Evolutionary conservation across 2,888 invertebrate species (phyloP), one percentile per base, ranked within the genome.

Genomic region (Neuroscelio doddi): DNA sequence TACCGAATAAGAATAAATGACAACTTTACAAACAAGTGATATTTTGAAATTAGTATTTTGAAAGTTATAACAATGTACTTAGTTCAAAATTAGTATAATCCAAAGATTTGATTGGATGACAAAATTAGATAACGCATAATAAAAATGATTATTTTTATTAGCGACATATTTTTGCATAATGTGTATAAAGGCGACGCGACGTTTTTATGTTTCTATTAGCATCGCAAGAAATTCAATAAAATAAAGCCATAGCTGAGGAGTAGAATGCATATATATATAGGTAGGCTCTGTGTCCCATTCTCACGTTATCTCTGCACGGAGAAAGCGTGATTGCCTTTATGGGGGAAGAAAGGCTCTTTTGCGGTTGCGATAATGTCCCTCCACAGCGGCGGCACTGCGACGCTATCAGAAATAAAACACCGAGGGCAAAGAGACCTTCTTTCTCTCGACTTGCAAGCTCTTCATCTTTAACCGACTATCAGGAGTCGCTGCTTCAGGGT

Each of bases 281-380:
- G 53, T 51, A 55, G 64, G 53, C 63, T 69, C 75, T 63, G 75
- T 77, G 78, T 78, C 77, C 76, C 79, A 78, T 80, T 78, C 76
- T 75, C 69, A 68, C 77, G 84, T 84, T 84, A 84, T 84, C 84
- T 83, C 76, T 76, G 76, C 71, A 68, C 77, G 81, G 78, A 80
- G 82, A 84, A 81, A 80, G 81, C 83, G 80, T 82, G 84, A 84
- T 84, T 84, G 83, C 83, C 80, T 84, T 84, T 84, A 83, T 83
- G 81, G 83, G 82, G 83, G 83, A 83, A 83, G 84, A 84, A 83
- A 84, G 81, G 81, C 82, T 83, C 84, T 80, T 84, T 84, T 81
- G 82, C 80, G 75, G 78, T 76, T 70, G 81, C 81, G 83, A 84
- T 84, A 84, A 84, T 84, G 84, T 83, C 81, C 79, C 76, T 70